Evolutionary conservation across 2,888 invertebrate species (phyloP).

Genomic region (Coelinius sp.): DNA sequence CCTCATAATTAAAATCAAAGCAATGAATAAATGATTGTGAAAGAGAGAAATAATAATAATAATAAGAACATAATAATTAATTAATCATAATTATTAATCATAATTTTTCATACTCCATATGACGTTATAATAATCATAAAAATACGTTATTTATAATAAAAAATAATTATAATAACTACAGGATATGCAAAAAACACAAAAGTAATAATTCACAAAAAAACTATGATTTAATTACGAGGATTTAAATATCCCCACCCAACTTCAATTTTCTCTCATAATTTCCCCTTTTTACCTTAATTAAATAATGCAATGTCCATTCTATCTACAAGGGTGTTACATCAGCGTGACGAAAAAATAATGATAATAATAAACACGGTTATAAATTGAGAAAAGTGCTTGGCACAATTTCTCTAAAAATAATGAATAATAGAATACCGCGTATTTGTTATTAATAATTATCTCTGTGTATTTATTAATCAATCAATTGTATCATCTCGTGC

Average conservation of each 20-base stretch:
- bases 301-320: constrained; percentile 27
- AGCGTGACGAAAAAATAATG: constrained; percentile 3
- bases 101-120: not conserved
- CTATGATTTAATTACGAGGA: constrained; percentile 19
- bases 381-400: constrained; percentile 45
- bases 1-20: not conserved
- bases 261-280: not conserved
- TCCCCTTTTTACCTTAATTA: not conserved
- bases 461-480: constrained; percentile 41
- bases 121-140: constrained; percentile 27
- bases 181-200: constrained; percentile 10
- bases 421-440: constrained; percentile 13
- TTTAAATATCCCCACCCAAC: constrained; percentile 5
- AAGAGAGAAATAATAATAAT: not conserved
- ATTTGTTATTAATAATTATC: constrained; percentile 20
- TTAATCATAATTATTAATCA: not conserved
- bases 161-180: constrained; percentile 28
- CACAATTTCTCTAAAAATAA: constrained; percentile 35
- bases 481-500: constrained; percentile 39
- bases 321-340: constrained; percentile 16
- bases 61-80: not conserved
- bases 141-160: constrained; percentile 24
- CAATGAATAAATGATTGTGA: not conserved
- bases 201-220: constrained; percentile 8
- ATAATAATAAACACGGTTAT: constrained; percentile 11